Evolutionary conservation across 1,140 invertebrate genomes (phyloP), one percentile per base, ranked within the genome.

Genomic region (Leptinotarsa defecta): DNA sequence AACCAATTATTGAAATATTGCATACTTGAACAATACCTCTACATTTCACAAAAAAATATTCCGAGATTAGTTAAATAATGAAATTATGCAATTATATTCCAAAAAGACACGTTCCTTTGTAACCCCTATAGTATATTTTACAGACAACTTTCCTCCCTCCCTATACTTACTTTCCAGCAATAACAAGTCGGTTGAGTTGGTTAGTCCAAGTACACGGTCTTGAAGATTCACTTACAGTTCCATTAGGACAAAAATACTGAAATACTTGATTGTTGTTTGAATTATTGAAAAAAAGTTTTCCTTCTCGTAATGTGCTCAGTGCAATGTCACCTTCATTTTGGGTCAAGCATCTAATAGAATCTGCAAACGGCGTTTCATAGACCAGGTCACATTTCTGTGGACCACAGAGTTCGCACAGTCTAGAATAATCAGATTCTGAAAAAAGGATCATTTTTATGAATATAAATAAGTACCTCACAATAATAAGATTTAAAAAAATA

Each of bases 161-260:
- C 34, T 43, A 43, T 64, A 85, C 86, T 86, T 85, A 91, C 90
- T 83, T 87, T 76, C 84, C 85, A n/a, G 88, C 85, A 0, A 90
- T 83, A 3, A 92, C 79, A 0, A 87, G 83, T 15, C 84, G 83
- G 88, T 90, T 90, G 6, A 90, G 89, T 81, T 91, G 89, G 49
- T 85, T 85, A 1, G 90, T 84, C 88, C 91, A 90, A 19, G 87
- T 78, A 79, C 91, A 92, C 13, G 89, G 89, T 74, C 78, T 80
- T 0, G 85, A 74, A 5, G 80, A 80, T 5, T 79, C 27, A 0
- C 34, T 65, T 11, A 68, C 68, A 2, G 86, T 87, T 5, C 92
- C 92, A 84, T 94, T 88, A n/a, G 89, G 88, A 84, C 94, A 96
- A 57, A 95, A 78, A 74, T 79, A 82, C 69, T 72, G 77, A 34